Evolutionary conservation across 2,888 invertebrate species (phyloP).

Genomic region (Muschampia plurimacula): DNA sequence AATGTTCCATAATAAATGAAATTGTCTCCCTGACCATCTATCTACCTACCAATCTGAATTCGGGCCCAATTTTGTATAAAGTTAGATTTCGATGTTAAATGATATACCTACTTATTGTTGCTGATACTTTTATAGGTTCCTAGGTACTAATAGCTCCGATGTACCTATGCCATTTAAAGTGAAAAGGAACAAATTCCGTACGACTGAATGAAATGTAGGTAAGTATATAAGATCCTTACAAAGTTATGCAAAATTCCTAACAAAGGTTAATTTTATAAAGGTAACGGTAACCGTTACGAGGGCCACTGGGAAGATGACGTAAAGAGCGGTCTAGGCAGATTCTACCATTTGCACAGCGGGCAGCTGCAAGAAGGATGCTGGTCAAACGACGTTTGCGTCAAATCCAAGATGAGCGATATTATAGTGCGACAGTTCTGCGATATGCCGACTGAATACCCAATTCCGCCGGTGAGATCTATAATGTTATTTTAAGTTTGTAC

Average conservation of each 20-base stretch:
- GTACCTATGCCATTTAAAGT: too few species aligned
- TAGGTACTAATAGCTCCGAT: too few species aligned
- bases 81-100: too few species aligned
- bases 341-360: conserved; percentile 87
- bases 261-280: conserved; percentile 53
- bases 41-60: background rate
- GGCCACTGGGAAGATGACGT: conserved; percentile 85
- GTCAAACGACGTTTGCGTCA: conserved; percentile 82
- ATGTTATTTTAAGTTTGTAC: too few species aligned
- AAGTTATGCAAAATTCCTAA: too few species aligned
- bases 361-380: conserved; percentile 89
- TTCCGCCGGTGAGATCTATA: conserved; percentile 71
- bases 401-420: conserved; percentile 85
- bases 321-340: conserved; percentile 87
- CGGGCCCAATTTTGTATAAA: background rate
- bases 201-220: too few species aligned
- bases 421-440: conserved; percentile 85
- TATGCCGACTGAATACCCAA: conserved; percentile 83
- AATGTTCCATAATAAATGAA: too few species aligned
- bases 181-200: too few species aligned
- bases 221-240: too few species aligned
- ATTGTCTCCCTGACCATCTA: too few species aligned
- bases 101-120: too few species aligned
- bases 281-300: conserved; percentile 87
- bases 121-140: too few species aligned